Percentiles rank a stretch among this genome's conserved stretches.
phyloP scores from a whole-genome alignment of 2,797 vertebrate species.

The Enteromius thamalakanensis region DNA sequence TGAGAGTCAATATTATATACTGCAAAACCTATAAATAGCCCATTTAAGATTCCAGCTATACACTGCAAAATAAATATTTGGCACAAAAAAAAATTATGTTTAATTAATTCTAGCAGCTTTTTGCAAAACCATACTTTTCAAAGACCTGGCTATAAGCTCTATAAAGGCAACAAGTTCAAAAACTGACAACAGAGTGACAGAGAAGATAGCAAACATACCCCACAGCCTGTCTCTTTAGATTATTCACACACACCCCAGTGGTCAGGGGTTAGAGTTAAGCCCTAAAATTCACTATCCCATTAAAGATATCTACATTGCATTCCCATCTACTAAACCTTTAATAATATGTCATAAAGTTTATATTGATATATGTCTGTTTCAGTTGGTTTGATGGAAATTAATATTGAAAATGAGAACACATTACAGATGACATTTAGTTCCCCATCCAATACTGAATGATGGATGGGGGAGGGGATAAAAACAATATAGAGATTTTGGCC shows the following conservation, averaged over 20 bases:
- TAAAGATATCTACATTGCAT: constrained; percentile 3
- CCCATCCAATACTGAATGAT: constrained; percentile 29
- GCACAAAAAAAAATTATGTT: not conserved
- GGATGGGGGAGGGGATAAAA: constrained; percentile 23
- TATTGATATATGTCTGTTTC: not conserved
- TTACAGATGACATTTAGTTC: constrained; percentile 37
- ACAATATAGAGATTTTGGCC: not conserved
- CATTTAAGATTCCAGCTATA: not conserved
- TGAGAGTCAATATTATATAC: not conserved
- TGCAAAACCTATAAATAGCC: not conserved
- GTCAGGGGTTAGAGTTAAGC: constrained; percentile 14
- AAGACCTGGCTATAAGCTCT: not conserved
- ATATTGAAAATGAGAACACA: not conserved
- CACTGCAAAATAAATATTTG: constrained; percentile 7
- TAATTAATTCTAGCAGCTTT: not conserved
- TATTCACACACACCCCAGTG: not conserved
- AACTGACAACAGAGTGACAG: constrained; percentile 22
- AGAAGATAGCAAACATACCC: constrained; percentile 9
- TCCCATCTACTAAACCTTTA: not conserved
- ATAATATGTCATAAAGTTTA: not conserved
- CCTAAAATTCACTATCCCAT: not conserved
- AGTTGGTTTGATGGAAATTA: constrained; percentile 17
- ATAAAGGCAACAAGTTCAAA: constrained; percentile 17
- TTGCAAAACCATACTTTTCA: not conserved
- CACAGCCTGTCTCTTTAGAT: constrained; percentile 32